phyloP scores from a whole-genome alignment of 2,888 invertebrate species.

The Poecilus cupreus region DNA sequence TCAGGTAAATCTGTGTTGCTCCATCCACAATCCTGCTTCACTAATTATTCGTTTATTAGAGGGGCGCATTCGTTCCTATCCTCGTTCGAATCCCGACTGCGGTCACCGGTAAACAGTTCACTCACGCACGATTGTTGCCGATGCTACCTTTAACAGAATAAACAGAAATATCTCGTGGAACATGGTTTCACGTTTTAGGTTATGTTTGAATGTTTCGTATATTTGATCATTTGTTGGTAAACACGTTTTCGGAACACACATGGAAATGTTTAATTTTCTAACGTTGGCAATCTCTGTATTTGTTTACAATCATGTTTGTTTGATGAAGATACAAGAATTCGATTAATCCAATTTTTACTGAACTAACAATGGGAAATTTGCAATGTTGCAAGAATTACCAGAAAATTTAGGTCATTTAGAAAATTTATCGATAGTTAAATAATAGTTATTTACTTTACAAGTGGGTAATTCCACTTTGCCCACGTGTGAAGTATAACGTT shows the following conservation, averaged over 20 bases:
- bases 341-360: background rate
- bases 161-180: slow-evolving; percentile 11
- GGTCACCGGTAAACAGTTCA: background rate
- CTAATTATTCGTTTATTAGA: slow-evolving; percentile 66
- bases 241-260: background rate
- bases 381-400: no score
- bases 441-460: no score
- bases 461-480: no score
- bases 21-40: slow-evolving; percentile 66
- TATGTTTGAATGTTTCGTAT: slow-evolving; percentile 8
- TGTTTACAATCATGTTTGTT: slow-evolving; percentile 16
- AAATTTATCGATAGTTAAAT: no score
- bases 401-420: no score
- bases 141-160: slow-evolving; percentile 23
- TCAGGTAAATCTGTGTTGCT: slow-evolving; percentile 68
- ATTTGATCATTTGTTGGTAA: slow-evolving; percentile 28
- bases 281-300: slow-evolving; percentile 16
- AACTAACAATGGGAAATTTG: no score
- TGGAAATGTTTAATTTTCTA: slow-evolving; percentile 25
- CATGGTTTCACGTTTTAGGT: background rate
- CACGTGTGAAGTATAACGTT: no score
- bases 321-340: slow-evolving; percentile 14
- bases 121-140: slow-evolving; percentile 2
- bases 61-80: slow-evolving; percentile 22
- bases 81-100: slow-evolving; percentile 15